Conservation (phyloP, 2,888 invertebrate species). For the Loripinus fragilis region DNA sequence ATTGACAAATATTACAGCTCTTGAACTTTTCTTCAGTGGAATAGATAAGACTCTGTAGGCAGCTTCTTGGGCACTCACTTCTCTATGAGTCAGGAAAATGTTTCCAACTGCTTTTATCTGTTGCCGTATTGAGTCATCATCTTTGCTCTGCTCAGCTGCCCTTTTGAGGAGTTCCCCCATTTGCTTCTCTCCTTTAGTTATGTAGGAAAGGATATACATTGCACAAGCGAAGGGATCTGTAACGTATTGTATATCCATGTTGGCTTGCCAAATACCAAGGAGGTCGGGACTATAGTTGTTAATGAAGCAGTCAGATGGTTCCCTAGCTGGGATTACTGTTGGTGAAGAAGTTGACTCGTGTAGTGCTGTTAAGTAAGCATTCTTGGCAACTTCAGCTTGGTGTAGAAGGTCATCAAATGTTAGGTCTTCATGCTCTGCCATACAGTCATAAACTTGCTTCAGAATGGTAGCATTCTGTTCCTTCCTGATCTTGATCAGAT, state of each 20-base stretch:
- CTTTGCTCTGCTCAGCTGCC: slow-evolving; percentile 45
- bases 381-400: neutral
- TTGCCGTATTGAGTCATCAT: slow-evolving; percentile 38
- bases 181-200: slow-evolving; percentile 37
- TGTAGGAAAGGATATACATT: slow-evolving; percentile 37
- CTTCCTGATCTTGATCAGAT: too few species aligned
- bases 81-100: slow-evolving; percentile 54
- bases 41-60: slow-evolving; percentile 57
- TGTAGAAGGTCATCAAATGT: slow-evolving; percentile 20
- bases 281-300: slow-evolving; percentile 54
- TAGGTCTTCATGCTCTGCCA: neutral
- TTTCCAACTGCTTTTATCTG: slow-evolving; percentile 41
- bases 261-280: slow-evolving; percentile 52
- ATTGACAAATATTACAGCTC: slow-evolving; percentile 57
- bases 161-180: slow-evolving; percentile 42
- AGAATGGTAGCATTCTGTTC: too few species aligned
- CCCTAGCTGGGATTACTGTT: slow-evolving; percentile 50
- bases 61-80: slow-evolving; percentile 72
- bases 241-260: slow-evolving; percentile 59
- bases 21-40: slow-evolving; percentile 48
- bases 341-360: neutral
- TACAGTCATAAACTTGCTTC: too few species aligned
- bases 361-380: neutral
- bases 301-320: slow-evolving; percentile 37
- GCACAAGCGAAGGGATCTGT: slow-evolving; percentile 57